Evolutionary conservation across 2,888 invertebrate genomes (phyloP).

Genomic region (Eupeodes latifasciatus): DNA sequence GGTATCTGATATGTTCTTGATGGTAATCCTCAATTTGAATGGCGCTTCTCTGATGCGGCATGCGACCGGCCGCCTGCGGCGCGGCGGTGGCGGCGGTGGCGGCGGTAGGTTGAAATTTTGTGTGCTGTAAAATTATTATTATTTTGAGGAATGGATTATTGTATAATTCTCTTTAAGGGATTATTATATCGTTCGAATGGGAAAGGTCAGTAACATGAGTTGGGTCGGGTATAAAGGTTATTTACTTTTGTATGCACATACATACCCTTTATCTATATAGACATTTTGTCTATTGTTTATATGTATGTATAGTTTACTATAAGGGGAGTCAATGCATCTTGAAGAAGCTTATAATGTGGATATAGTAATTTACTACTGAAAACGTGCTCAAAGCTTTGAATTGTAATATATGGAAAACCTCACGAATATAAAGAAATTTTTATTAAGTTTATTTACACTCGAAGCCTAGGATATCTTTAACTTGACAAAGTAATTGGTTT

Average conservation of each 20-base stretch:
- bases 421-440: not conserved
- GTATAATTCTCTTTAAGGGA: constrained; percentile 8
- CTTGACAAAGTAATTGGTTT: not conserved
- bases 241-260: not conserved
- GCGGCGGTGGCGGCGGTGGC: not conserved
- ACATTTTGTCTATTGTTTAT: not conserved
- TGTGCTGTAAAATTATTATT: constrained; percentile 2
- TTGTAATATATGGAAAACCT: constrained; percentile 6
- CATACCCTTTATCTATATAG: too few species aligned
- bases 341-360: constrained; percentile 14
- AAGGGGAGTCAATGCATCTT: not conserved
- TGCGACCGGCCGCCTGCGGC: not conserved
- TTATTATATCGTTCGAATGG: constrained; percentile 5
- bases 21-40: not conserved
- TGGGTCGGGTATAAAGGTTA: constrained; percentile 3
- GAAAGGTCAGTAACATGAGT: constrained; percentile 42
- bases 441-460: too few species aligned
- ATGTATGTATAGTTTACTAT: not conserved
- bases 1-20: not conserved
- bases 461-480: not conserved
- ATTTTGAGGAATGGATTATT: constrained; percentile 1
- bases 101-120: constrained; percentile 13
- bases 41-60: not conserved
- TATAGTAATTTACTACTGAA: constrained; percentile 12
- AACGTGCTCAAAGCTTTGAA: constrained; percentile 15